phyloP scores from a whole-genome alignment of 2,113 vertebrate genomes.

The Trogon melanurus region DNA sequence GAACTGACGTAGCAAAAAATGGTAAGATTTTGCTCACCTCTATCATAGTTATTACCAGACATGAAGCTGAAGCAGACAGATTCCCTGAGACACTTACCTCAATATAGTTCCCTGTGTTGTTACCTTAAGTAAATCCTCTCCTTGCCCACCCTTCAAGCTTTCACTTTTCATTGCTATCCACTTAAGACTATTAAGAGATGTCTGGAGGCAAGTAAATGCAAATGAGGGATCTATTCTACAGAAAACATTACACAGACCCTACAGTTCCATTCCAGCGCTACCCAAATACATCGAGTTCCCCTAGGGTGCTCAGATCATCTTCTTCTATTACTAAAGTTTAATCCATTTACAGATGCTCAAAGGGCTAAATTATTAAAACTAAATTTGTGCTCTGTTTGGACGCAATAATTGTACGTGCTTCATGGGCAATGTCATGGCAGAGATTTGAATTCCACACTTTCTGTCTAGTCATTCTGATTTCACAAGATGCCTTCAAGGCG shows the following conservation, averaged over 20 bases:
- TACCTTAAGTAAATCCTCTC: not conserved
- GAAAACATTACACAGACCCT: not conserved
- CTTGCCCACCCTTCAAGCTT: not conserved
- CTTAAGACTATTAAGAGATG: not conserved
- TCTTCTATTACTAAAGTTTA: not conserved
- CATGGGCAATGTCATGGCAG: not conserved
- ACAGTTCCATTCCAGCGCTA: not conserved
- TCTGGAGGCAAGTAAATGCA: not conserved
- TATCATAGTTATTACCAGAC: not conserved
- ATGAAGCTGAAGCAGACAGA: not conserved
- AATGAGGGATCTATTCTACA: not conserved
- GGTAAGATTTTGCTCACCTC: not conserved
- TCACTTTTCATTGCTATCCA: not conserved
- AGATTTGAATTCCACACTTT: not conserved
- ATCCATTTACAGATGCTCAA: not conserved
- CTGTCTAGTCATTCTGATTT: not conserved
- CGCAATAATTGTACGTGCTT: not conserved
- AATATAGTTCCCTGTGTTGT: fast-evolving
- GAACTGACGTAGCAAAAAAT: not conserved
- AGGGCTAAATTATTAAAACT: not conserved
- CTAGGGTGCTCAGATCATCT: not conserved
- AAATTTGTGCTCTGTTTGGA: constrained; percentile 4
- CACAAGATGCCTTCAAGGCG: constrained; percentile 15
- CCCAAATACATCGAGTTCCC: not conserved
- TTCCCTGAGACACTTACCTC: not conserved